Percentiles rank a stretch among this genome's conserved stretches.
Evolutionary conservation across 2,113 vertebrate species (phyloP).

Genomic region (Gallinago media): DNA sequence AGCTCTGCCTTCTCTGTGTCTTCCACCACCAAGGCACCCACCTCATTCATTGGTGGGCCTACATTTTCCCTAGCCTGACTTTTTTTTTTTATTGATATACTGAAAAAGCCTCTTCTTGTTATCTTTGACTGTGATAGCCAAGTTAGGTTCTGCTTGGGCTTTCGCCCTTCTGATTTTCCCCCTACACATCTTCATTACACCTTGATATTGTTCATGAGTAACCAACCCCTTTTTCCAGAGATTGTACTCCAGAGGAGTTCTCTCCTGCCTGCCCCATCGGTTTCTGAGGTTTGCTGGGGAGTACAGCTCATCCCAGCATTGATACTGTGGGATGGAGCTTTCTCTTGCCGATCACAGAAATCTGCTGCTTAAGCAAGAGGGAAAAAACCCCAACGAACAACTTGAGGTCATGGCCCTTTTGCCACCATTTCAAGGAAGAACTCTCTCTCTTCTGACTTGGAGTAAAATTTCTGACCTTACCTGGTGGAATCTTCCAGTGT

Average conservation of each 20-base stretch:
- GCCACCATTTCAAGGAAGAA: background rate
- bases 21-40: too few species aligned
- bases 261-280: background rate
- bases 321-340: background rate
- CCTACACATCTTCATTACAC: too few species aligned
- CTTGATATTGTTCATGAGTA: too few species aligned
- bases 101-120: too few species aligned
- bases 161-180: too few species aligned
- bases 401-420: background rate
- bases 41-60: too few species aligned
- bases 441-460: background rate
- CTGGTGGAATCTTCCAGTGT: accelerated
- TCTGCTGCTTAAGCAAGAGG: background rate
- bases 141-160: too few species aligned
- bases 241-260: background rate
- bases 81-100: too few species aligned
- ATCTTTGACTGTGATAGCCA: too few species aligned
- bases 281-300: background rate
- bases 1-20: too few species aligned
- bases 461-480: background rate
- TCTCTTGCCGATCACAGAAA: background rate
- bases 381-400: background rate
- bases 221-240: too few species aligned
- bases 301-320: background rate
- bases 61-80: too few species aligned